phyloP scores from a whole-genome alignment of 64 coral and sea anemone species.

The Catalaphyllia jardinei region DNA sequence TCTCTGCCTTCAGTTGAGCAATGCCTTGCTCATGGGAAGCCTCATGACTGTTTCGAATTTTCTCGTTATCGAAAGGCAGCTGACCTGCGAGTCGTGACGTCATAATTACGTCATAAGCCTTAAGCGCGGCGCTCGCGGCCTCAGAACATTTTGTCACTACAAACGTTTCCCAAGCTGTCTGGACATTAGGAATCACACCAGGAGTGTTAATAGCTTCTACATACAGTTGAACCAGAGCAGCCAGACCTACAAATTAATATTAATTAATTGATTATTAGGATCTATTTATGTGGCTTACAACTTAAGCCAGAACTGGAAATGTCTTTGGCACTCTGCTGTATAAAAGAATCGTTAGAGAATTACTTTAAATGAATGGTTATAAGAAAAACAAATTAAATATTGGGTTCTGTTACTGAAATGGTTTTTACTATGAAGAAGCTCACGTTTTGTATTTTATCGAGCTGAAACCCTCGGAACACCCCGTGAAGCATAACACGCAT shows the following conservation, averaged over 20 bases:
- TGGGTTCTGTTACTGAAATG: too few species aligned
- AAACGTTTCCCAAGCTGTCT: constrained; percentile 75
- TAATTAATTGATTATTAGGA: neutral
- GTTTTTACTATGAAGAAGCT: too few species aligned
- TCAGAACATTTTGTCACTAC: constrained; percentile 64
- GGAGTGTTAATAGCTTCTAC: constrained; percentile 77
- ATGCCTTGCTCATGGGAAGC: constrained; percentile 32
- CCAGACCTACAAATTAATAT: constrained; percentile 36
- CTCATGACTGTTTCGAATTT: constrained; percentile 62
- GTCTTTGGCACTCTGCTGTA: too few species aligned
- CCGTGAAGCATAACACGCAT: too few species aligned
- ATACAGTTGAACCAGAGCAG: constrained; percentile 62
- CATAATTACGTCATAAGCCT: constrained; percentile 45
- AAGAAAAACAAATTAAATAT: too few species aligned
- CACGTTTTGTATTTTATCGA: too few species aligned
- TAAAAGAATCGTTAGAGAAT: too few species aligned
- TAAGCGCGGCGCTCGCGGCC: constrained; percentile 12
- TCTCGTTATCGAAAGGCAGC: constrained; percentile 55
- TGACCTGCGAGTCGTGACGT: constrained; percentile 23
- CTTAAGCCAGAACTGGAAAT: too few species aligned
- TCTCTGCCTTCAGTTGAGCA: constrained; percentile 29
- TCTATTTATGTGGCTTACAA: too few species aligned
- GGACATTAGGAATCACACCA: constrained; percentile 73
- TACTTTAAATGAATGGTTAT: too few species aligned
- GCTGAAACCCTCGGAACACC: too few species aligned